Evolutionary conservation across 2,797 vertebrate species (phyloP), one percentile per base, ranked within the genome.

Genomic region (Champsocephalus gunnari): DNA sequence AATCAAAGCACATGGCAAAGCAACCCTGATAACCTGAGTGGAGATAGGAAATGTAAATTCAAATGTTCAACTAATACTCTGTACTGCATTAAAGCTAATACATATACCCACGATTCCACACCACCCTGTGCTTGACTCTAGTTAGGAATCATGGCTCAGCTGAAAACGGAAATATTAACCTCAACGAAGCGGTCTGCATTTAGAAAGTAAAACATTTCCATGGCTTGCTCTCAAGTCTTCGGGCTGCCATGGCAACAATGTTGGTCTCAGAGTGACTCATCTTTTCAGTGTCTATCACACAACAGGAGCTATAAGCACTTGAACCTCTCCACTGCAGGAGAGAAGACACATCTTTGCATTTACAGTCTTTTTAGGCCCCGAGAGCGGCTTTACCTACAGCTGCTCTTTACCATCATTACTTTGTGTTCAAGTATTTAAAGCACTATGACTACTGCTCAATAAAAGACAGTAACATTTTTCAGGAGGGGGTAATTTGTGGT

Each of bases 231-330:
- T 89, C 86, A 85, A 87, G 90, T 92, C 88, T 89, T 93, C 77
- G 75, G 82, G 93, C 88, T 94, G 86, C 89, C 90, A 91, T 93
- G 87, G 91, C 84, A 94, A 95, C 93, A 67, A 76, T 89, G 88
- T 75, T 75, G 76, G 80, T 92, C 89, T 91, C 87, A 76, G 71
- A 84, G 84, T 94, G 93, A 95, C 89, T 94, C 92, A 92, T 92
- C 86, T 89, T 89, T 93, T 88, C 84, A 84, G 81, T 84, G 89
- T 91, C 88, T 88, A 92, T 92, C 90, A 88, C 86, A 89, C 89
- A 85, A 86, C 86, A 80, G 82, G 81, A 87, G 87, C 80, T 70
- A 80, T 71, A 81, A 87, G 73, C 77, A 81, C 81, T 81, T 80
- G 75, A 88, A 75, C 77, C 88, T 84, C 84, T 80, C 80, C 74